Percentiles rank a stretch among this genome's conserved stretches.
Conservation (phyloP, 2,113 vertebrate genomes). For the Aramus guarauna region DNA sequence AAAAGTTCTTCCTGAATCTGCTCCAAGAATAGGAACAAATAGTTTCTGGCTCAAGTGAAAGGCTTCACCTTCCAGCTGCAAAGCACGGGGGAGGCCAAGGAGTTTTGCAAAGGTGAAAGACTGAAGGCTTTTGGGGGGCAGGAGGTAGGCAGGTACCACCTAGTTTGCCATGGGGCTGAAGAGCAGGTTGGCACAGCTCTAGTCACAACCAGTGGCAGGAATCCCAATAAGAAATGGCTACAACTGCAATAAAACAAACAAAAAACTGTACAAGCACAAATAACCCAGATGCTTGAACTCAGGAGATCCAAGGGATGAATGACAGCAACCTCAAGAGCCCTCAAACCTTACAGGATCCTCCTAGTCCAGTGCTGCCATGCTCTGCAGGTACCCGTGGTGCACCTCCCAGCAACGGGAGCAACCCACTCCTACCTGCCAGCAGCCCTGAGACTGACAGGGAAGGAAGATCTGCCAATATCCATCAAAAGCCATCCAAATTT, state of each 20-base stretch:
- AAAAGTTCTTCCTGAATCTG: not conserved
- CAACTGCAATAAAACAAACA: not conserved
- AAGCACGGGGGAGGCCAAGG: not conserved
- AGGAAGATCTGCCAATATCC: not conserved
- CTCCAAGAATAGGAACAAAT: not conserved
- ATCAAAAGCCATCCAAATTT: not conserved
- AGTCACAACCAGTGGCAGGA: not conserved
- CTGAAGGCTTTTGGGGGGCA: not conserved
- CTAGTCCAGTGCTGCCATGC: fast-evolving
- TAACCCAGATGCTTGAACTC: not conserved
- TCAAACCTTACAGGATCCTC: not conserved
- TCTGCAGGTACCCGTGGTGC: not conserved
- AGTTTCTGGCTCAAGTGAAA: not conserved
- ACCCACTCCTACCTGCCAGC: not conserved
- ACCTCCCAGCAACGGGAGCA: not conserved
- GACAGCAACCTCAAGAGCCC: not conserved
- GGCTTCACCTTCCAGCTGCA: conserved; percentile 14
- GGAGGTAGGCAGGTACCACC: not conserved
- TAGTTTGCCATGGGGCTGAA: not conserved
- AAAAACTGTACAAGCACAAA: not conserved
- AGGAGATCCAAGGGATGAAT: not conserved
- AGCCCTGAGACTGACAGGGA: not conserved
- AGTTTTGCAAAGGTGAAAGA: not conserved
- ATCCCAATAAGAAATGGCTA: not conserved
- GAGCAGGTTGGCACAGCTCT: not conserved